These are phyloP conservation scores for Beris chalybata DNA, from an alignment of 2,888 invertebrate genomes.

Conservation along the genomic window DNA sequence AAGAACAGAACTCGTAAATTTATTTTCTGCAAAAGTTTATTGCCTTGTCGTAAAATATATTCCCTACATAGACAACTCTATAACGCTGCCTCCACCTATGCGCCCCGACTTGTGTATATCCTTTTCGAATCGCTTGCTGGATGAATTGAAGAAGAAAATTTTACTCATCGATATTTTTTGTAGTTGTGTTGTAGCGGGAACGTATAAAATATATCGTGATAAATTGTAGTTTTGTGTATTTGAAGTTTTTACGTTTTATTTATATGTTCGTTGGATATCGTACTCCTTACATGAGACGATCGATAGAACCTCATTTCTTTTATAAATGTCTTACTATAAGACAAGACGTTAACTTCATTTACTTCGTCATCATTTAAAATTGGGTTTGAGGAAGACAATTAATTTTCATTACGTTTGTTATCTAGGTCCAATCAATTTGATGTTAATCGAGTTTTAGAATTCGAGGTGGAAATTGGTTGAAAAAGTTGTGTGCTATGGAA, in stretches of 20 bases:
- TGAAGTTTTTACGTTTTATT: conserved; percentile 41
- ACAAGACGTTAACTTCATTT: no score
- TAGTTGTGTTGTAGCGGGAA: not conserved
- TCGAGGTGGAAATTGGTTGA: no score
- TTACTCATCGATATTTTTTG: conserved; percentile 2
- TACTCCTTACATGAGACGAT: conserved; percentile 1
- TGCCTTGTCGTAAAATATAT: conserved; percentile 43
- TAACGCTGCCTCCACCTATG: conserved; percentile 10
- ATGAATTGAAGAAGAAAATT: not conserved
- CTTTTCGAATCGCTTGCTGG: not conserved
- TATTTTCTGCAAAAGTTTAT: conserved; percentile 45
- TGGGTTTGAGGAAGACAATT: no score
- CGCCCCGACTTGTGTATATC: no score
- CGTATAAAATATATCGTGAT: conserved; percentile 39
- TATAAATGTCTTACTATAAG: no score
- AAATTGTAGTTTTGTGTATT: conserved; percentile 43
- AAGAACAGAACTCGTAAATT: conserved; percentile 45
- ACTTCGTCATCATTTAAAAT: no score
- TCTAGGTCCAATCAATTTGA: no score
- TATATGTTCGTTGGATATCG: conserved; percentile 21
- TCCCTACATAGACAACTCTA: conserved; percentile 31
- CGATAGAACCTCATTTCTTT: no score
- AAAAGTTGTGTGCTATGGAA: no score
- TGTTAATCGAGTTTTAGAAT: no score
- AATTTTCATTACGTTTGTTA: no score